Evolutionary conservation across 2,113 vertebrate genomes (phyloP).

Genomic region (Anguilla rostrata): DNA sequence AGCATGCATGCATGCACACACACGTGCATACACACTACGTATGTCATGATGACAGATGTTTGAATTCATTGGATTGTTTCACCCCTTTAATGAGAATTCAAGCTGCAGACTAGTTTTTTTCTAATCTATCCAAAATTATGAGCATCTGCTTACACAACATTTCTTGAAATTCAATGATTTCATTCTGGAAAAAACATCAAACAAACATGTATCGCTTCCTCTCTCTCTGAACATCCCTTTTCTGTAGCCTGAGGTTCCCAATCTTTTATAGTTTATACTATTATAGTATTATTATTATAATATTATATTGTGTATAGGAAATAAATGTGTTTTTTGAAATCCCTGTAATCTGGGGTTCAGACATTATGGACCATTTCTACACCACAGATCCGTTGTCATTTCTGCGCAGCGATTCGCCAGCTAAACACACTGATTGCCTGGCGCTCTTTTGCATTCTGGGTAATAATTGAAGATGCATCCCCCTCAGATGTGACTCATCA

Average conservation of each 20-base stretch:
- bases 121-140: background rate
- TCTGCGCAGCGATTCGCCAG: background rate
- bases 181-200: background rate
- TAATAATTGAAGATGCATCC: slow-evolving; percentile 17
- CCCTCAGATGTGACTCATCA: slow-evolving; percentile 19
- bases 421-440: slow-evolving; percentile 12
- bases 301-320: background rate
- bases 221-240: background rate
- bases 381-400: background rate
- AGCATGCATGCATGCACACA: background rate
- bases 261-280: background rate
- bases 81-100: background rate
- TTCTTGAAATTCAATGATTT: background rate
- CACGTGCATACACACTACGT: background rate
- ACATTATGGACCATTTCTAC: background rate
- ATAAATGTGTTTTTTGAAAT: background rate
- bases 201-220: background rate
- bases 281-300: background rate
- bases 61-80: background rate
- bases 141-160: background rate
- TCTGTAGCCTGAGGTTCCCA: background rate
- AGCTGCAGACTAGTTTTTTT: background rate
- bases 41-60: background rate
- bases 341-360: background rate
- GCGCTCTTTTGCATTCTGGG: background rate